Evolutionary conservation across 2,888 invertebrate species (phyloP), one percentile per base, ranked within the genome.

Genomic region (Sesamia inferens): DNA sequence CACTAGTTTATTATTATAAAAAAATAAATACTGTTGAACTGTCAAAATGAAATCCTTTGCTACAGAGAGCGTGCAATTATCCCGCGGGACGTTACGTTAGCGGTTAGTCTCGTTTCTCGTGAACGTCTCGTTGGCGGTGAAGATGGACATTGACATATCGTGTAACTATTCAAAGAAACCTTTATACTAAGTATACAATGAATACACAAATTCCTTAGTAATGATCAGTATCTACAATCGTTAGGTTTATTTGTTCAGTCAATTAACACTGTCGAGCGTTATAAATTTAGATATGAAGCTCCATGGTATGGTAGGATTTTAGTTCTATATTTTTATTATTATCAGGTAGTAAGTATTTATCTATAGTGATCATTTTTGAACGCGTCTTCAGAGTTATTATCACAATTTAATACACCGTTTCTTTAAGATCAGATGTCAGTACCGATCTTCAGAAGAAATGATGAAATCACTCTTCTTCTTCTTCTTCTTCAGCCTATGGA

Each of bases 211-310:
- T 62, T 64, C 64, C 64, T 44, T 14, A 57, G 54, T 51, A 47
- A 71, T 69, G 62, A 57, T 44, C 55, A 39, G 24, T 55, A 31
- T 31, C 31, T 31, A 47, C 13, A 31, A 51, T 51, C 24, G 31
- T 39, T 64, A 63, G 31, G 44, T 67, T 42, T 75, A 79, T 81
- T 71, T 71, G 68, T 71, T 16, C 7, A 2, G 0, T 13, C n/a
- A 71, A 47, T 83, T 79, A 79, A 59, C 83, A 66, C 68, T 42
- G 16, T 16, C 47, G 5, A 48, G 39, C 31, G 31, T 48, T 59
- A 62, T 66, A 22, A 66, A 22, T 55, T 64, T 31, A 62, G 13
- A 63, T 51, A 57, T 68, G 19, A 51, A 76, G 31, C 24, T n/a
- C 19, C 19, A 72, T 44, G 31, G 39, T 51, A n/a, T 51, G 44